Evolutionary conservation across 2,113 vertebrate genomes (phyloP).

Genomic region (Oreotrochilus melanogaster): DNA sequence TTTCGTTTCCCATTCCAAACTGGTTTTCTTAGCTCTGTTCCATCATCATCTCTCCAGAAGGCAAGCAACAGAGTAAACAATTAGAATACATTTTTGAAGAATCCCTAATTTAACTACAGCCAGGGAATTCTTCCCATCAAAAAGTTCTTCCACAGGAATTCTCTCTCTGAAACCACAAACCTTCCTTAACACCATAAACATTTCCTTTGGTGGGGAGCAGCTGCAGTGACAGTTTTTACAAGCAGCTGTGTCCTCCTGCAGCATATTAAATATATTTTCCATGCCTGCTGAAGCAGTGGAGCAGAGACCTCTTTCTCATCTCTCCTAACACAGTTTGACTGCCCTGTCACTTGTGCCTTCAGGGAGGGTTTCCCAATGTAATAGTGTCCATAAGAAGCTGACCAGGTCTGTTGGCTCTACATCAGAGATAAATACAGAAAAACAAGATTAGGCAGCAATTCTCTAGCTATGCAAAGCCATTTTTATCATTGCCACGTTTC

Average conservation of each 20-base stretch:
- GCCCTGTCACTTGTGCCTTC: neutral
- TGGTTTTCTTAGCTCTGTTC: neutral
- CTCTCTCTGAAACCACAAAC: neutral
- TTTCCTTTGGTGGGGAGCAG: neutral
- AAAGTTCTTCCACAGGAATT: neutral
- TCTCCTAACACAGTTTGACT: neutral
- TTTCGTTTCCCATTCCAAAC: neutral
- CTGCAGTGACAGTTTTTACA: neutral
- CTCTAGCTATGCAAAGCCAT: neutral
- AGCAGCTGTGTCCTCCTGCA: neutral
- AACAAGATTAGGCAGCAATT: neutral
- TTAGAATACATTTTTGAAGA: neutral
- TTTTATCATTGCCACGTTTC: neutral
- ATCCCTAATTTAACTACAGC: neutral
- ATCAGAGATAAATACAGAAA: neutral
- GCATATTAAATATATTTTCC: neutral
- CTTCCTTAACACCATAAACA: neutral
- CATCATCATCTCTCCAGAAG: neutral
- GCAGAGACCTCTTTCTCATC: neutral
- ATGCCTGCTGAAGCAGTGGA: neutral
- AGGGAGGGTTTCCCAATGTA: neutral
- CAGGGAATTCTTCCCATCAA: neutral
- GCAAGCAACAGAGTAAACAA: neutral
- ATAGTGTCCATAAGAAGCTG: accelerated
- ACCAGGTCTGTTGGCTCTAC: neutral